Conservation (phyloP, 2,113 vertebrate genomes). For the Phaethornis superciliosus region DNA sequence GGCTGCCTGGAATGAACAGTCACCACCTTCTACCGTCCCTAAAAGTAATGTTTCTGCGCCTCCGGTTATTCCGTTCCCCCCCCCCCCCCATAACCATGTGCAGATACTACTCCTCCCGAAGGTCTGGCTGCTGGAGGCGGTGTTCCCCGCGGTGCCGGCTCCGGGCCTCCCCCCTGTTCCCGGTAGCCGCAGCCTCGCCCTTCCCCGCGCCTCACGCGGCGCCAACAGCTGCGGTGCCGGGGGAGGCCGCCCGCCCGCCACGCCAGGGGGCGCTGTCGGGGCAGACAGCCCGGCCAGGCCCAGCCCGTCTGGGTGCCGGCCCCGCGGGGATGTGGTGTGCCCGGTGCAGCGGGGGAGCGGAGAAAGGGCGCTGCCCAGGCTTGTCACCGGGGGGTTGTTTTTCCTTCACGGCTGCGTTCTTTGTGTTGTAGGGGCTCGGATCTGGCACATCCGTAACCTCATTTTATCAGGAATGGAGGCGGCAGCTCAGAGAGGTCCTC, state of each 20-base stretch:
- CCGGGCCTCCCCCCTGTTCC: no score
- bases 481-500: not conserved
- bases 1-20: not conserved
- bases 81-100: accelerated
- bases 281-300: not conserved
- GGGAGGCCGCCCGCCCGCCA: not conserved
- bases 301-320: not conserved
- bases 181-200: no score
- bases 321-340: no score
- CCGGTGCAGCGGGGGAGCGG: no score
- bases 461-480: accelerated
- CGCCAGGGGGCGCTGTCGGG: not conserved
- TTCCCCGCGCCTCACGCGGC: not conserved
- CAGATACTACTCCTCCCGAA: accelerated
- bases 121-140: not conserved
- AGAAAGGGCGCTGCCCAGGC: no score
- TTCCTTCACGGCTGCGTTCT: not conserved
- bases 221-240: no score
- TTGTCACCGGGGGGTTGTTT: no score
- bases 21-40: not conserved
- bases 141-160: no score
- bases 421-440: no score
- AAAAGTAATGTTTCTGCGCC: not conserved
- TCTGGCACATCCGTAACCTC: not conserved
- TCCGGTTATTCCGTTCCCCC: no score